Evolutionary conservation across 2,113 vertebrate genomes (phyloP).

Genomic region (Cichladusa arquata): DNA sequence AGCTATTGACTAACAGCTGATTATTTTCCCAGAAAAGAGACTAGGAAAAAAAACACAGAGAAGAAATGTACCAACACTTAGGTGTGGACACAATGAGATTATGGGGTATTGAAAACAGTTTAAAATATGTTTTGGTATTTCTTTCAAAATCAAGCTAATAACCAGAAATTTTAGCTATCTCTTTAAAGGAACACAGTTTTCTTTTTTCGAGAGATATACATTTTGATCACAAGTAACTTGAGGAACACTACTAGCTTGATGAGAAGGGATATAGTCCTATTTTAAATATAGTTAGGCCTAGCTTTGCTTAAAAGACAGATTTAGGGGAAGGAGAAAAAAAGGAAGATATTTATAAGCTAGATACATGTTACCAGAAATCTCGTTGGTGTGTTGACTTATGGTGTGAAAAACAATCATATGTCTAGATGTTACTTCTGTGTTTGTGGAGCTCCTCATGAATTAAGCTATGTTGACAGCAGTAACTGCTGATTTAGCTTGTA

Average conservation of each 20-base stretch:
- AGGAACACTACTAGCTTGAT: not conserved
- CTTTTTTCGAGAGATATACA: not conserved
- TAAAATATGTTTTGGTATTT: not conserved
- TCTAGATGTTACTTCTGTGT: not conserved
- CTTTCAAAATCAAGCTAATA: not conserved
- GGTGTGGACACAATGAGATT: not conserved
- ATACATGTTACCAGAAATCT: not conserved
- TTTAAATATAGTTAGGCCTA: not conserved
- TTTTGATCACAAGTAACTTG: not conserved
- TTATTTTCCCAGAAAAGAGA: conserved; percentile 82
- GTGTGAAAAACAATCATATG: not conserved
- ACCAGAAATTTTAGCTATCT: not conserved
- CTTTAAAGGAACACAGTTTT: not conserved
- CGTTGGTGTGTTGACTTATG: not conserved
- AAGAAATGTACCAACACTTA: not conserved
- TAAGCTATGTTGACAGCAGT: not conserved
- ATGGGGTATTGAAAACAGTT: not conserved
- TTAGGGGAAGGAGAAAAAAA: not conserved
- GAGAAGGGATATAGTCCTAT: not conserved
- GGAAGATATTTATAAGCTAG: not conserved
- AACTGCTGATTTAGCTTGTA: not conserved
- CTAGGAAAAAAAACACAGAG: conserved; percentile 23
- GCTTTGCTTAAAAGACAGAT: not conserved
- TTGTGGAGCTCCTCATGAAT: not conserved
- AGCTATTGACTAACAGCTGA: conserved; percentile 67